Evolutionary conservation across 2,888 invertebrate species (phyloP), one percentile per base, ranked within the genome.

Genomic region (Polyommatus icarus): DNA sequence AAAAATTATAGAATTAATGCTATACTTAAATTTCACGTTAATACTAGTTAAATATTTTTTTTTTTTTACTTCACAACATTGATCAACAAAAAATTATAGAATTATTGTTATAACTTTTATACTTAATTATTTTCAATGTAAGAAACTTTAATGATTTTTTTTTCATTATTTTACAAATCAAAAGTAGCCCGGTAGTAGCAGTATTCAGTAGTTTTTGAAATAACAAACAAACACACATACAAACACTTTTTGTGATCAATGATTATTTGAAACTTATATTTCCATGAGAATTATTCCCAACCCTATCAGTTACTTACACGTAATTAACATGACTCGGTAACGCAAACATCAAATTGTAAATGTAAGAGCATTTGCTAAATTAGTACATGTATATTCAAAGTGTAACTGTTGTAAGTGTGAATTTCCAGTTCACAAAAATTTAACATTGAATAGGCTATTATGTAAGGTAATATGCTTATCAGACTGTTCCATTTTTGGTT

Each of bases 271-370:
- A 36, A 36, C 36, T 36, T 4, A 36, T 6, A 36, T 36, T 36
- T 36, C 36, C 36, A 36, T 36, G 36, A 36, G 10, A 15, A 57
- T 57, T 20, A 4, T 12, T 67, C 67, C 67, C 67, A 67, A 15
- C 29, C 29, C 67, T 67, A 67, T 24, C 15, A 29, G 29, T 29
- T 75, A 75, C 15, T 75, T 75, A 50, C 73, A 50, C 24, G 50
- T 75, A 54, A 75, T 75, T 75, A 75, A 50, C 29, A 50, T 3
- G 50, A 50, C 24, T 75, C 40, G 71, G 36, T 75, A 75, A 54
- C 50, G 50, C 4, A 54, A 24, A 75, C 50, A 50, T 46, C 73
- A 75, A 75, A 75, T 46, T 75, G 50, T 67, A 67, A 61, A 24
- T 67, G 24, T n/a, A 46, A 72, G 40, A 72, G 40, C 50, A 20